Base-by-base conservation (phyloP, 2,113 vertebrate genomes). In the Columba livia region DNA sequence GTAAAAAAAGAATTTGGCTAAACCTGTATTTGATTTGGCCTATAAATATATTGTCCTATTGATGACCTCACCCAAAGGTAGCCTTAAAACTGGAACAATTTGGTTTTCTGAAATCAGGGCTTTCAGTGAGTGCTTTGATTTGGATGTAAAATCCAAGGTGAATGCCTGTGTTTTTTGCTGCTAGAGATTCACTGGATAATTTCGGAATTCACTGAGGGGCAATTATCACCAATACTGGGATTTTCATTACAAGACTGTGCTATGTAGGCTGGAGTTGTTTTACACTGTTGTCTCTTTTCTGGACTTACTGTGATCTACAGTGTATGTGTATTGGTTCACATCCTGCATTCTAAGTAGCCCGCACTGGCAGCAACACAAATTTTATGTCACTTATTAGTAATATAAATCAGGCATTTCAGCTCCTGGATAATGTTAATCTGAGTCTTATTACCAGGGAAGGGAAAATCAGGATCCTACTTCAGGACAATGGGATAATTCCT, bases 371-470 rank as follows among this genome's bases (percentile, higher is more conserved):
- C 73, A 92, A 93, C 91, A 97, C 92, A 95, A 94, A 88, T 85
- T 96, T 97, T 94, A 36, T 95, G 26, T 58, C 42, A 79, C 83
- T 97, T 98, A 97, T 95, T 97, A 97, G 94, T 91, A 87, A 97
- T 92, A 97, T 96, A 97, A 98, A 97, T 98, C 94, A 98, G 95
- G 77, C 69, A 71, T 97, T 95, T 86, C 89, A 88, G 87, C n/a
- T 75, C 74, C 88, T 77, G 95, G 97, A 97, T 97, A 93, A 95
- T 82, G 96, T 88, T 95, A 85, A 97, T 93, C 73, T 90, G 70
- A 72, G 67, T 28, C 77, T 89, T 17, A 50, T 54, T 85, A 70
- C 20, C 58, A 82, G 72, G 65, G 89, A 95, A 73, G 62, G 40
- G 44, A 96, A 95, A 78, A 64, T n/a, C 6, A 66, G 58, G 34